Evolutionary conservation across 2,797 vertebrate species (phyloP).

Genomic region (Bucorvus abyssinicus): DNA sequence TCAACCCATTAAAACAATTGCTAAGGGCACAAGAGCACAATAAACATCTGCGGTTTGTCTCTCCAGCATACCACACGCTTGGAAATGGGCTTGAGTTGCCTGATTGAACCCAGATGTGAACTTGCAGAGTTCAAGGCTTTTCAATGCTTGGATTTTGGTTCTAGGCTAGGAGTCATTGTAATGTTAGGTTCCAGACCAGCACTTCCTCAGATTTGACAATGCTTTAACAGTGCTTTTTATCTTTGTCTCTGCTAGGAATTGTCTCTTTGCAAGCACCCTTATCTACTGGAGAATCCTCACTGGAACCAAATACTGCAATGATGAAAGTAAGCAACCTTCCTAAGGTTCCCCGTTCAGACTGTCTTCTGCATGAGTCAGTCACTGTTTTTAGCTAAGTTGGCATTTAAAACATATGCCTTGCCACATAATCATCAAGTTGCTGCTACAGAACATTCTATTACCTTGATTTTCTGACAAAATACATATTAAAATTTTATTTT

Average conservation of each 20-base stretch:
- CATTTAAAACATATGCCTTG: neutral
- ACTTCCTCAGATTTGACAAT: neutral
- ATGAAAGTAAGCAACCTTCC: neutral
- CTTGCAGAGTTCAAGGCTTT: neutral
- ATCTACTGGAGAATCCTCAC: neutral
- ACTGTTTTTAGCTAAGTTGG: neutral
- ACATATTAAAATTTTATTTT: neutral
- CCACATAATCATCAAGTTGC: neutral
- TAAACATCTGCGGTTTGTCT: conserved; percentile 57
- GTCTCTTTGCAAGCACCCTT: neutral
- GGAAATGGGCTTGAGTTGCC: neutral
- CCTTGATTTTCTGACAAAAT: conserved; percentile 9
- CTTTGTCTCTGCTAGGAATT: neutral
- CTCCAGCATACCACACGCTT: neutral
- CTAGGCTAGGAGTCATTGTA: neutral
- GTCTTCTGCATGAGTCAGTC: neutral
- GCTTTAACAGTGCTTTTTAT: neutral
- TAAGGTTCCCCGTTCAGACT: neutral
- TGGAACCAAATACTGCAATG: neutral
- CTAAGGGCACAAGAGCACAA: conserved; percentile 42
- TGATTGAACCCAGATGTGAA: conserved; percentile 37
- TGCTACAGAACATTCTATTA: neutral
- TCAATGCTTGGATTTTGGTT: neutral
- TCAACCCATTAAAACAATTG: conserved; percentile 71
- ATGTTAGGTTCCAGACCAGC: neutral